These are phyloP conservation scores for Melanotus villosus DNA, from an alignment of 2,888 invertebrate genomes.

Conservation along the genomic window DNA sequence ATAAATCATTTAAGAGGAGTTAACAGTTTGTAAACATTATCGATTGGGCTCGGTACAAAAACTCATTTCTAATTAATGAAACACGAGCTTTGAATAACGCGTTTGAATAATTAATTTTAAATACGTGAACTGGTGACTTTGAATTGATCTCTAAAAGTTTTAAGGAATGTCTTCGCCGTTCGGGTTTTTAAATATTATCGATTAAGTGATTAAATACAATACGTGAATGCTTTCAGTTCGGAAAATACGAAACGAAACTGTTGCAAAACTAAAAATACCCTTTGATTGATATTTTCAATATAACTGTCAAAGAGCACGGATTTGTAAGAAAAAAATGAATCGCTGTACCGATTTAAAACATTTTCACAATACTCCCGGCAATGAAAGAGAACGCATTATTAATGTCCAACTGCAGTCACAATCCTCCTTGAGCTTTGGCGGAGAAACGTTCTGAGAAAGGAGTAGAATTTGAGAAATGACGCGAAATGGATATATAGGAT, in stretches of 20 bases:
- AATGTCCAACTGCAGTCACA: slow-evolving; percentile 51
- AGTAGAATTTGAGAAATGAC: slow-evolving; percentile 60
- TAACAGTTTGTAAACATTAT: too few species aligned
- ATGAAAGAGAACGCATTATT: slow-evolving; percentile 45
- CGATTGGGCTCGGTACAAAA: too few species aligned
- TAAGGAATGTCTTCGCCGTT: neutral
- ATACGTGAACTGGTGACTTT: too few species aligned
- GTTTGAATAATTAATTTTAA: too few species aligned
- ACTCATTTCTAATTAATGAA: too few species aligned
- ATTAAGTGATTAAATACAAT: slow-evolving; percentile 12
- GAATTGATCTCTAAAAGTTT: too few species aligned
- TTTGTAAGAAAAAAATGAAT: slow-evolving; percentile 36
- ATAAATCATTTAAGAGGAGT: too few species aligned
- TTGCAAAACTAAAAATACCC: slow-evolving; percentile 23
- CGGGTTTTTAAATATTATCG: slow-evolving; percentile 5
- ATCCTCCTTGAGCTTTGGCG: slow-evolving; percentile 44
- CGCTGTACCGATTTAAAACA: slow-evolving; percentile 35
- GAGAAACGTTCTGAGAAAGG: slow-evolving; percentile 38
- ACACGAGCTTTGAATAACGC: too few species aligned
- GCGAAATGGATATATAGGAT: slow-evolving; percentile 62
- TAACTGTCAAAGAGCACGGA: slow-evolving; percentile 35
- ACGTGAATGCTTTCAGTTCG: neutral
- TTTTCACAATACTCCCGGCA: slow-evolving; percentile 35
- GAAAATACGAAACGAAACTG: slow-evolving; percentile 4
- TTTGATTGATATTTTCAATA: slow-evolving; percentile 43